phyloP scores from a whole-genome alignment of 1,140 invertebrate genomes.

The Phymorhynchus buccinoides region DNA sequence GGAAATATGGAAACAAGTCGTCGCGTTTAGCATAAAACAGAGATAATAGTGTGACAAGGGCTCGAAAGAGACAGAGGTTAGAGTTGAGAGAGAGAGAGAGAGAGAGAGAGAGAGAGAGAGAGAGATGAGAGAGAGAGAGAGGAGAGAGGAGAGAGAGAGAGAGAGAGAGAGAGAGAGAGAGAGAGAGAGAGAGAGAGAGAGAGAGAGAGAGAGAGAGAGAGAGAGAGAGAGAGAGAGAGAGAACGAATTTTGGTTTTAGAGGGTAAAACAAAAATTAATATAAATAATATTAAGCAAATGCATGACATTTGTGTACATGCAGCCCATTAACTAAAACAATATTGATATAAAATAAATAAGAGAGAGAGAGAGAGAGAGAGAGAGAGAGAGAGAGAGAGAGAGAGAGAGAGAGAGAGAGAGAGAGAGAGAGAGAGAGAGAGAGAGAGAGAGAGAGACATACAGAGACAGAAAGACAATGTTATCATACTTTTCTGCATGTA shows the following conservation, averaged over 20 bases:
- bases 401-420: constrained; percentile 19
- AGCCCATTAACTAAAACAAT: no score
- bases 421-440: background rate
- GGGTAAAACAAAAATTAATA: background rate
- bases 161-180: background rate
- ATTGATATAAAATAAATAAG: no score
- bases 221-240: no score
- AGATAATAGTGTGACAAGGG: no score
- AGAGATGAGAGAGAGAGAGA: no score
- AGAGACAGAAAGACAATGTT: no score
- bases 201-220: background rate
- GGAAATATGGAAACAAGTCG: background rate
- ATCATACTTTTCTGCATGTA: no score
- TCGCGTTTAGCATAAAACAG: background rate
- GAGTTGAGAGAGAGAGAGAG: no score
- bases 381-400: constrained; percentile 9
- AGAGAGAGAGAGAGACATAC: background rate
- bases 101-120: constrained; percentile 7
- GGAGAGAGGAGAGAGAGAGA: background rate
- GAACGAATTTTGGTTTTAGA: background rate
- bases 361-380: constrained; percentile 1
- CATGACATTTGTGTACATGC: no score
- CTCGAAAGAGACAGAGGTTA: constrained; percentile 11
- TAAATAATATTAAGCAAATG: no score
- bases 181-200: constrained; percentile 7